Percentiles rank a stretch among this genome's conserved stretches.
phyloP scores from a whole-genome alignment of 2,888 invertebrate species.

The Belgica antarctica region DNA sequence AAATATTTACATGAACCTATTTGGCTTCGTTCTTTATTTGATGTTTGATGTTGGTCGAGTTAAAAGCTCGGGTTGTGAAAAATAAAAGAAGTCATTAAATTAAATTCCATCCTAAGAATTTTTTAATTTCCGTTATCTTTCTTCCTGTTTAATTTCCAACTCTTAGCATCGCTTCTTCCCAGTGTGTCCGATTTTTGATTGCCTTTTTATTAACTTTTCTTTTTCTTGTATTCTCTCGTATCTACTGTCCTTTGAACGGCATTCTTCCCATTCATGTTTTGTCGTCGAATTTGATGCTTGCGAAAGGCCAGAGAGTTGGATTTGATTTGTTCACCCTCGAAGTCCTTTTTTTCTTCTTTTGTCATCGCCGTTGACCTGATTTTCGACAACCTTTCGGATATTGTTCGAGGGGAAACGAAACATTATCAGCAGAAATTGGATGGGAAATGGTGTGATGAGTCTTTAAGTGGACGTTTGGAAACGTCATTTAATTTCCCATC shows the following conservation, averaged over 20 bases:
- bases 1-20: neutral
- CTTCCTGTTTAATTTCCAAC: conserved; percentile 31
- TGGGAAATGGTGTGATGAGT: neutral
- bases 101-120: conserved; percentile 28
- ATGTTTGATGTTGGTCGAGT: conserved; percentile 14
- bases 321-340: neutral
- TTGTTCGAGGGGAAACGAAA: neutral
- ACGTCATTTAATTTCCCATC: conserved; percentile 20
- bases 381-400: neutral
- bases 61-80: neutral
- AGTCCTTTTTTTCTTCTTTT: neutral
- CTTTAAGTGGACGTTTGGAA: conserved; percentile 4
- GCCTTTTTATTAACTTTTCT: conserved; percentile 8
- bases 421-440: neutral
- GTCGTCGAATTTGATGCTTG: conserved; percentile 10
- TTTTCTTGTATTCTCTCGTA: too few relatives aligned
- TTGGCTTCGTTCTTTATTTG: neutral
- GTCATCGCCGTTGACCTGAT: neutral
- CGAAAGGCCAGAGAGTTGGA: neutral
- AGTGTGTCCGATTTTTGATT: conserved; percentile 10
- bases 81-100: conserved; percentile 33
- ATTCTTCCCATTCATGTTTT: conserved; percentile 8
- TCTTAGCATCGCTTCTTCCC: neutral
- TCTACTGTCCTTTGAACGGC: neutral
- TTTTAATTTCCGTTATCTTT: conserved; percentile 17